These are phyloP conservation scores for Echinops telfairi DNA, from an alignment of 2,113 vertebrate species.

Conservation along the genomic window DNA sequence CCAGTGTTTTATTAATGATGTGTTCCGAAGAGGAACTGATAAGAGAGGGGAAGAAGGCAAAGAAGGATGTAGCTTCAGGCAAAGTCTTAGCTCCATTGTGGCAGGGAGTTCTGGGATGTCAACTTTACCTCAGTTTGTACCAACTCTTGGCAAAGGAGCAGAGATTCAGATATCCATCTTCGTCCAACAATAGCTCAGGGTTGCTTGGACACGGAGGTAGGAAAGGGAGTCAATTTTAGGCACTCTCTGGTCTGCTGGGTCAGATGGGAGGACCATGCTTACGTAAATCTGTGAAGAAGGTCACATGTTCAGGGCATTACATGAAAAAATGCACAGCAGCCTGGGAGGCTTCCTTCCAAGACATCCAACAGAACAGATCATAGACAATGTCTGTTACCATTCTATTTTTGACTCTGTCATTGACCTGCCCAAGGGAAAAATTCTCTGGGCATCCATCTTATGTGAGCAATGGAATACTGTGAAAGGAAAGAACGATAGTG, in stretches of 20 bases:
- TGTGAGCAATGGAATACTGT: not conserved
- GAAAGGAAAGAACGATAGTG: not conserved
- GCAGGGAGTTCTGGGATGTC: not conserved
- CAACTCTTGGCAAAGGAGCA: not conserved
- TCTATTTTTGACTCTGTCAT: not conserved
- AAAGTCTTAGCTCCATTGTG: not conserved
- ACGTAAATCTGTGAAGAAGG: not conserved
- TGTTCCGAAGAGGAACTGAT: not conserved
- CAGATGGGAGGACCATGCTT: not conserved
- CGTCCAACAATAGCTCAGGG: not conserved
- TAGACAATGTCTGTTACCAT: not conserved
- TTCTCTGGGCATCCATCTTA: not conserved
- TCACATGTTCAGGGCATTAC: too few relatives aligned
- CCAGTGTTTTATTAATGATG: conserved; percentile 14
- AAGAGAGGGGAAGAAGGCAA: not conserved
- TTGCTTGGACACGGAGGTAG: not conserved
- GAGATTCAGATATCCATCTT: not conserved
- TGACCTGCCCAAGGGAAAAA: not conserved
- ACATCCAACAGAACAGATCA: not conserved
- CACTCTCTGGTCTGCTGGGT: not conserved
- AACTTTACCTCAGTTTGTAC: not conserved
- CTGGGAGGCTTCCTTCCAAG: not conserved
- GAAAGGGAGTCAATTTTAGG: not conserved
- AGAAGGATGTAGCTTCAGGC: not conserved
- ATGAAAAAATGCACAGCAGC: not conserved